Conservation (phyloP, 64 coral and sea anemone species). For the Catalaphyllia jardinei region DNA sequence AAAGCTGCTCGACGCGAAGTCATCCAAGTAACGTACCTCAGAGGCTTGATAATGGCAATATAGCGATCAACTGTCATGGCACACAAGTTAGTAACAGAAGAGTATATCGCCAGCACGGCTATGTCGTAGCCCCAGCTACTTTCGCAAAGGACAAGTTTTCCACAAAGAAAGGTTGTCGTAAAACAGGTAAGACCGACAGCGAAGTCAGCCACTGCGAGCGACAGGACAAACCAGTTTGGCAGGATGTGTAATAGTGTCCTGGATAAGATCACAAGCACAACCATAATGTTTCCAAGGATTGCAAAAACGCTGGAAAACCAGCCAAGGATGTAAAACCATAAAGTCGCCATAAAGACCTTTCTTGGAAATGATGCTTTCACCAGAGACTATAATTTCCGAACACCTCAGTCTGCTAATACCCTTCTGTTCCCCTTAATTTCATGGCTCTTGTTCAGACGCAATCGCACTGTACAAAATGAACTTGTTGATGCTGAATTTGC, state of each 20-base stretch:
- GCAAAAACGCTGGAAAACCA: not conserved
- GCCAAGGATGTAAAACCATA: conserved; percentile 1
- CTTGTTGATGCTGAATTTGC: too few relatives aligned
- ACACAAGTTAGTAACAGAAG: not conserved
- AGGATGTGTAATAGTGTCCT: not conserved
- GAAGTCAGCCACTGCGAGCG: not conserved
- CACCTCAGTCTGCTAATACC: too few relatives aligned
- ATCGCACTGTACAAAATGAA: too few relatives aligned
- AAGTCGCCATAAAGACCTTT: not conserved
- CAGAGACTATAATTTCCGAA: too few relatives aligned
- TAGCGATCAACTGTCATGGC: too few relatives aligned
- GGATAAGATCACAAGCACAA: not conserved
- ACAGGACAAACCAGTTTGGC: not conserved
- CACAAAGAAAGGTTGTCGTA: not conserved
- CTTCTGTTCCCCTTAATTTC: too few relatives aligned
- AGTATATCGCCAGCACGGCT: not conserved
- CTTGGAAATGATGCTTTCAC: too few relatives aligned
- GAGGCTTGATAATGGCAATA: too few relatives aligned
- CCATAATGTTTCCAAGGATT: not conserved
- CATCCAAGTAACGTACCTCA: too few relatives aligned
- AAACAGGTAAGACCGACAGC: not conserved
- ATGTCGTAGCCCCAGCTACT: not conserved
- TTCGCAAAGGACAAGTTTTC: not conserved
- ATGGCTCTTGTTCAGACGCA: too few relatives aligned
- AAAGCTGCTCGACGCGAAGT: too few relatives aligned